These are phyloP conservation scores for Noctua fimbriata DNA, from an alignment of 2,888 invertebrate genomes.

Conservation along the genomic window DNA sequence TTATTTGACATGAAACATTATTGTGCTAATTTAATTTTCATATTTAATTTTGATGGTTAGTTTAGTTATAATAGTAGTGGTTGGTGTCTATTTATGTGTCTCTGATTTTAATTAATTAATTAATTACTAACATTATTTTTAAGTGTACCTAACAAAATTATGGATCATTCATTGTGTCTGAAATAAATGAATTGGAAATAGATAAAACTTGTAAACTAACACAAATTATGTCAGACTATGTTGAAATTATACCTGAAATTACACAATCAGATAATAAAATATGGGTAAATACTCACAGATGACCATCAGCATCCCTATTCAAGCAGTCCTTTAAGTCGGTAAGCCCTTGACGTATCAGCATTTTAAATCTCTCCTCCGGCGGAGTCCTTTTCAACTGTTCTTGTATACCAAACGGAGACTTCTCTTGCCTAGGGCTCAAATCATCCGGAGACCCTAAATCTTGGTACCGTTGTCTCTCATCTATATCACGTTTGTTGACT, in stretches of 20 bases:
- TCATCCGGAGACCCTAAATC: conserved; percentile 69
- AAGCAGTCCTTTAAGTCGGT: conserved; percentile 79
- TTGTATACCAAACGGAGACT: conserved; percentile 19
- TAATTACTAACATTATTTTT: too few relatives aligned
- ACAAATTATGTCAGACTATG: not conserved
- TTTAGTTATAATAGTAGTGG: too few relatives aligned
- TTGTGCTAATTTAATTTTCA: too few relatives aligned
- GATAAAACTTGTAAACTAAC: not conserved
- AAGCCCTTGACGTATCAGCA: conserved; percentile 76
- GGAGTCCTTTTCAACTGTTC: conserved; percentile 26
- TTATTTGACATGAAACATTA: too few relatives aligned
- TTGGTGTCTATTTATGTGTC: too few relatives aligned
- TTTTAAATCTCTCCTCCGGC: conserved; percentile 62
- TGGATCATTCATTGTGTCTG: too few relatives aligned
- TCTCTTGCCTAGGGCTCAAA: not conserved
- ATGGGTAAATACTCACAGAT: conserved; percentile 79
- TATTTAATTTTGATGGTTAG: too few relatives aligned
- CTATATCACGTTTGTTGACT: conserved; percentile 65
- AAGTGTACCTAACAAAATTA: too few relatives aligned
- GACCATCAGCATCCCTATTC: conserved; percentile 74
- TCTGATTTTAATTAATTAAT: too few relatives aligned
- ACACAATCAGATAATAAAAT: conserved; percentile 9
- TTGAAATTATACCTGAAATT: not conserved
- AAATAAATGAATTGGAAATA: too few relatives aligned
- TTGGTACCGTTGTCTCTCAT: conserved; percentile 61